phyloP scores from a whole-genome alignment of 2,113 vertebrate genomes.

The Pipra filicauda region DNA sequence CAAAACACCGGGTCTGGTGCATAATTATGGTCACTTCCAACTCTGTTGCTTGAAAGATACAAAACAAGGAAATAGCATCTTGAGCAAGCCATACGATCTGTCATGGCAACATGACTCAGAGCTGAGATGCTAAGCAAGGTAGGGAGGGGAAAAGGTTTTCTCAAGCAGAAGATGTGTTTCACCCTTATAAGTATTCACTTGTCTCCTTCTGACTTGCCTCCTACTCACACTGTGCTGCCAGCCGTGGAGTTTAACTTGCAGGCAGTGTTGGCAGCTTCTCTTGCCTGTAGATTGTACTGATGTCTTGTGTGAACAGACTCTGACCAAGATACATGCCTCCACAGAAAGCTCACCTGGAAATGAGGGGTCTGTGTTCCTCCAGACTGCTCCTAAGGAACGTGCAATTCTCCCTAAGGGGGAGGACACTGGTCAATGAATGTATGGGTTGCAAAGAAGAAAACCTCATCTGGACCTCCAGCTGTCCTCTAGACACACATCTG shows the following conservation, averaged over 20 bases:
- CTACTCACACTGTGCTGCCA: not conserved
- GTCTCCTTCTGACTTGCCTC: not conserved
- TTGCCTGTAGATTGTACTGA: not conserved
- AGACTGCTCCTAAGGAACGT: not conserved
- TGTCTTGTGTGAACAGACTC: not conserved
- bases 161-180: not conserved
- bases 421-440: accelerated
- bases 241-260: not conserved
- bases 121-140: not conserved
- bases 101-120: not conserved
- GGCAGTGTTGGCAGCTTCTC: not conserved
- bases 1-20: not conserved
- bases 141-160: not conserved
- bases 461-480: not conserved
- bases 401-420: not conserved
- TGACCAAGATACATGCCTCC: not conserved
- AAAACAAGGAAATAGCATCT: not conserved
- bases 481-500: not conserved
- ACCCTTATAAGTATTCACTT: not conserved
- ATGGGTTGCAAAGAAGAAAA: not conserved
- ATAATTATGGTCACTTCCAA: not conserved
- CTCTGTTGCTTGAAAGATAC: not conserved
- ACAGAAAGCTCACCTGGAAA: not conserved
- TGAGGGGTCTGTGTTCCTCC: not conserved
- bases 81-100: not conserved